Evolutionary conservation across 2,888 invertebrate species (phyloP).

Genomic region (Vesta saturnalis): DNA sequence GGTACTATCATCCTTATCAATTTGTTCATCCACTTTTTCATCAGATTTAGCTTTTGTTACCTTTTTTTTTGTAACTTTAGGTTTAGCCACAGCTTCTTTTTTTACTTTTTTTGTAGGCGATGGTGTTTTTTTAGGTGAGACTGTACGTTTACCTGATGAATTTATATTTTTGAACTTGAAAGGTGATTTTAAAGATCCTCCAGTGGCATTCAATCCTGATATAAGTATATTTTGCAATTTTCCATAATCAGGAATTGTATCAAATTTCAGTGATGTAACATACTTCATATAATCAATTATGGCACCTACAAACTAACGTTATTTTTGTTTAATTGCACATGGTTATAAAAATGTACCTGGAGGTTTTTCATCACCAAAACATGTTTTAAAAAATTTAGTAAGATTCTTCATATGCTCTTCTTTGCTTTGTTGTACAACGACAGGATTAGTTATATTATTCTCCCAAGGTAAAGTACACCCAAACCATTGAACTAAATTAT

Average conservation of each 20-base stretch:
- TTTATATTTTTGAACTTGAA: conserved; percentile 59
- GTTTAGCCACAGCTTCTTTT: neutral
- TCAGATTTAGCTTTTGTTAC: neutral
- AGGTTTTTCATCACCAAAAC: conserved; percentile 57
- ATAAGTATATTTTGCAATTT: conserved; percentile 74
- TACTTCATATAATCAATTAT: conserved; percentile 74
- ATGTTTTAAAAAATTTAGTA: conserved; percentile 59
- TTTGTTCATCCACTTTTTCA: conserved; percentile 12
- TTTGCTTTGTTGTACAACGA: conserved; percentile 74
- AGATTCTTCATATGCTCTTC: conserved; percentile 73
- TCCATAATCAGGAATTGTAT: conserved; percentile 78
- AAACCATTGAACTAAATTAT: conserved; percentile 94
- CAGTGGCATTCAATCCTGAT: conserved; percentile 71
- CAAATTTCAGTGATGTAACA: conserved; percentile 73
- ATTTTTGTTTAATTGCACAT: neutral
- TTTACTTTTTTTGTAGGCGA: neutral
- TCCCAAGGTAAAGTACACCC: conserved; percentile 89
- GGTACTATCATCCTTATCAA: conserved; percentile 3
- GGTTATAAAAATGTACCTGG: conserved; percentile 56
- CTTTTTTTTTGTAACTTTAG: neutral
- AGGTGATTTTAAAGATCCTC: conserved; percentile 67
- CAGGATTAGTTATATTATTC: conserved; percentile 68
- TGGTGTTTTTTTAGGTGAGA: conserved; percentile 37
- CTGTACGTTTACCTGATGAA: conserved; percentile 23
- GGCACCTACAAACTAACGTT: conserved; percentile 64